Percentiles rank a stretch among this genome's conserved stretches.
Evolutionary conservation across 2,113 vertebrate species (phyloP).

Genomic region (Monopterus albus): DNA sequence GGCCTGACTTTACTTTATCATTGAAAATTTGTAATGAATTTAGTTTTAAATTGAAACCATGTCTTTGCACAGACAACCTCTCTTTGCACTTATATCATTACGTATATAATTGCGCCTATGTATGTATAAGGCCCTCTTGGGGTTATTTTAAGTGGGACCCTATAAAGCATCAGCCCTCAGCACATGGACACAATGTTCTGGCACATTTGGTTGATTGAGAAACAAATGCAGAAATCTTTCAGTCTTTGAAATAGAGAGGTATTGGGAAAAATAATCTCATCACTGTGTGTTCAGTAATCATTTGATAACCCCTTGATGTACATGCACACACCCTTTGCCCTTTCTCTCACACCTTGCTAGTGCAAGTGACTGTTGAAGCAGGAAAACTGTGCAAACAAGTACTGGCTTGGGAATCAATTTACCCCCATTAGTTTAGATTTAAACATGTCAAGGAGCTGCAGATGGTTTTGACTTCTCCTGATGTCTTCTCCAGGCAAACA

Average conservation of each 20-base stretch:
- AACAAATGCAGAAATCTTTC: not conserved
- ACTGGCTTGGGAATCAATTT: slow-evolving; percentile 67
- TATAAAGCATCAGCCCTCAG: not conserved
- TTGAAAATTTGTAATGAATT: not conserved
- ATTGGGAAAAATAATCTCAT: slow-evolving; percentile 1
- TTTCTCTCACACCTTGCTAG: slow-evolving; percentile 51
- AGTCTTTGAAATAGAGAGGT: not conserved
- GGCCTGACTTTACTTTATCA: not conserved
- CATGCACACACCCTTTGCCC: slow-evolving; percentile 22
- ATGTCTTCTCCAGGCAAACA: slow-evolving; percentile 57
- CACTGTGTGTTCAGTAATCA: slow-evolving; percentile 23
- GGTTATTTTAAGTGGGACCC: not conserved
- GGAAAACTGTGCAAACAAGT: slow-evolving; percentile 57
- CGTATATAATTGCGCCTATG: not conserved
- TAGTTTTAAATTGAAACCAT: not conserved
- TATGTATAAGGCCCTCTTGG: not conserved
- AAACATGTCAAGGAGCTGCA: slow-evolving; percentile 72
- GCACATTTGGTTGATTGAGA: not conserved
- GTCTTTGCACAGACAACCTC: not conserved
- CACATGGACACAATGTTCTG: not conserved
- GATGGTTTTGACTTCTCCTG: slow-evolving; percentile 68
- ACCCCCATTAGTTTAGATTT: slow-evolving; percentile 68
- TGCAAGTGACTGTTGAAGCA: slow-evolving; percentile 62
- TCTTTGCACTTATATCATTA: not conserved
- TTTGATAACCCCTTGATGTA: slow-evolving; percentile 21